A percentile compares a stretch with the other conserved stretches of the same genome.
phyloP scores from a whole-genome alignment of 2,888 invertebrate genomes.

The Metacarcinus magister region DNA sequence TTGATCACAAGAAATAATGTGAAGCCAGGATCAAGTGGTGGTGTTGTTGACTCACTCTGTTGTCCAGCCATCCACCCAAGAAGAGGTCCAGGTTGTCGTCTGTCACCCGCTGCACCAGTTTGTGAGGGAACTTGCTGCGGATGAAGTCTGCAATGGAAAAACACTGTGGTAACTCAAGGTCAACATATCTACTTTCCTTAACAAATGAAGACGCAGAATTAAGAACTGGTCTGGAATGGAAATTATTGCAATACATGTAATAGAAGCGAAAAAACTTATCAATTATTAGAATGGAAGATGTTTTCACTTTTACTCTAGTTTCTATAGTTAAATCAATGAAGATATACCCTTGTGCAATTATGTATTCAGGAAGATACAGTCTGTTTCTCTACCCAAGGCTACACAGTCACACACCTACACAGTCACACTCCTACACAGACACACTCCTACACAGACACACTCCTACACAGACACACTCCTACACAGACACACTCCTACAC shows the following conservation, averaged over 20 bases:
- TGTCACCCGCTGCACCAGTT: constrained; percentile 89
- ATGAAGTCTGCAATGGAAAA: constrained; percentile 90
- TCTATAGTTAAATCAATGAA: not conserved
- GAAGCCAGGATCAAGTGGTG: not conserved
- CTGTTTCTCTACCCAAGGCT: not conserved
- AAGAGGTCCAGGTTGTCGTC: constrained; percentile 91
- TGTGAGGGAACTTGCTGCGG: constrained; percentile 93
- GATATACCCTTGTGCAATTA: not conserved
- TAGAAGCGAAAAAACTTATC: not conserved
- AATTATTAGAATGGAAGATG: not conserved
- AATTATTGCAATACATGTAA: not conserved
- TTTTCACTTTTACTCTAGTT: not conserved
- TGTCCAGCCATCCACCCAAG: constrained; percentile 95
- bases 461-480: no score
- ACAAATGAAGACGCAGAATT: not conserved
- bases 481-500: no score
- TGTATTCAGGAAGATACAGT: not conserved
- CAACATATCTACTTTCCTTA: not conserved
- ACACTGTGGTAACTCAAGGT: not conserved
- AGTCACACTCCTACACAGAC: no score
- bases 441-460: no score
- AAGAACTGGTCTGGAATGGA: not conserved
- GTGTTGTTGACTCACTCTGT: constrained; percentile 86
- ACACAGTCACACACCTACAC: not conserved
- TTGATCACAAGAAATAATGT: not conserved